phyloP scores from a whole-genome alignment of 2,113 vertebrate species.

The Antennarius striatus region DNA sequence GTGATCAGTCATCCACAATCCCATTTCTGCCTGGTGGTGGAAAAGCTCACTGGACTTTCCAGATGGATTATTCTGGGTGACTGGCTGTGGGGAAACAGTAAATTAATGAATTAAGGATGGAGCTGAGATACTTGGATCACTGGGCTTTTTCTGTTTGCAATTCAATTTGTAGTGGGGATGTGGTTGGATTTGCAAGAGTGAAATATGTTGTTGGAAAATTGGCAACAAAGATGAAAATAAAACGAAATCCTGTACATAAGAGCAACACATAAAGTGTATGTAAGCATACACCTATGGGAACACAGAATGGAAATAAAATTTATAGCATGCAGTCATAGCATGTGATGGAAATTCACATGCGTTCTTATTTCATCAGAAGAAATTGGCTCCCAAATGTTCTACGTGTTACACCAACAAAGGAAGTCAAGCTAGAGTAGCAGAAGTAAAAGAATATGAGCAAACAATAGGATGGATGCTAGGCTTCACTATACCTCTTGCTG shows the following conservation, averaged over 20 bases:
- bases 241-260: conserved; percentile 22
- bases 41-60: conserved; percentile 73
- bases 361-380: conserved; percentile 47
- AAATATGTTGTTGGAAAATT: conserved; percentile 36
- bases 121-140: conserved; percentile 60
- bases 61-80: conserved; percentile 74
- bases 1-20: conserved; percentile 71
- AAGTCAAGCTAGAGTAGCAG: conserved; percentile 14
- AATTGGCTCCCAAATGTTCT: conserved; percentile 67
- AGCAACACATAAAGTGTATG: neutral
- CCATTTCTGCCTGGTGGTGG: conserved; percentile 67
- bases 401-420: conserved; percentile 36
- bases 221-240: conserved; percentile 45
- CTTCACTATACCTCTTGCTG: conserved; percentile 18
- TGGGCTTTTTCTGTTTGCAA: conserved; percentile 49
- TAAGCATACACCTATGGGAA: neutral
- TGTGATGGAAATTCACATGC: conserved; percentile 19
- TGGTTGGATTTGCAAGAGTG: conserved; percentile 6
- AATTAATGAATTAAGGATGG: conserved; percentile 72
- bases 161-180: conserved; percentile 19
- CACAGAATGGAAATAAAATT: too few species aligned
- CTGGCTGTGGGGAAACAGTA: conserved; percentile 65
- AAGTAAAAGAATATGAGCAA: conserved; percentile 33
- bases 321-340: neutral
- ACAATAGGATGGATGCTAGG: conserved; percentile 40